Conservation (phyloP, 2,113 vertebrate genomes). For the Tiliqua scincoides region DNA sequence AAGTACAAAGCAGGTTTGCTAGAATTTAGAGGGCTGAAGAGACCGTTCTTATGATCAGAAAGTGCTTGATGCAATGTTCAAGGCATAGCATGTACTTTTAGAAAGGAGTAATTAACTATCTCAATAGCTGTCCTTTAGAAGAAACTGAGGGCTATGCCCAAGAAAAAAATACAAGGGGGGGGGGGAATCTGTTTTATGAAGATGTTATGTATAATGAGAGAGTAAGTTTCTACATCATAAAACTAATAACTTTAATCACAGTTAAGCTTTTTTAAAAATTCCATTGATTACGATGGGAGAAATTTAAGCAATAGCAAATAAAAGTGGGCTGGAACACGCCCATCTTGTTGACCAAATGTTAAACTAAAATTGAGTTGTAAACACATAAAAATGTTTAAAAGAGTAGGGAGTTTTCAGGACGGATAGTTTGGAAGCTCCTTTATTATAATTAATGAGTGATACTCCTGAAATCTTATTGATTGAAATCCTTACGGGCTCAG, state of each 20-base stretch:
- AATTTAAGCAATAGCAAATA: not conserved
- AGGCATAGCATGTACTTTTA: not conserved
- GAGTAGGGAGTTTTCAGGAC: not conserved
- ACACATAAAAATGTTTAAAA: not conserved
- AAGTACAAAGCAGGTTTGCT: not conserved
- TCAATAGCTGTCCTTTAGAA: not conserved
- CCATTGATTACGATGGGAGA: not conserved
- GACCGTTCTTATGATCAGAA: not conserved
- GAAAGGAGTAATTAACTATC: slow-evolving; percentile 15
- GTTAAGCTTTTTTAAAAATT: not conserved
- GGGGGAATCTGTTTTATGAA: not conserved
- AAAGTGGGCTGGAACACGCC: not conserved
- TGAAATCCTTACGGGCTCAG: not conserved
- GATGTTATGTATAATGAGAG: not conserved
- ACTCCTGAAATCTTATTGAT: not conserved
- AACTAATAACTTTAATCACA: not conserved
- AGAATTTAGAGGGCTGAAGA: not conserved
- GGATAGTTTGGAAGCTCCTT: not conserved
- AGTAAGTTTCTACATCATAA: not conserved
- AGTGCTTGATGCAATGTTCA: not conserved
- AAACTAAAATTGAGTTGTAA: not conserved
- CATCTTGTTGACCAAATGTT: not conserved
- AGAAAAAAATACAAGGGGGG: too few relatives aligned
- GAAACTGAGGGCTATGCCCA: not conserved
- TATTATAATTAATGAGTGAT: not conserved